phyloP scores from a whole-genome alignment of 2,113 vertebrate species.

The Asarcornis scutulata region DNA sequence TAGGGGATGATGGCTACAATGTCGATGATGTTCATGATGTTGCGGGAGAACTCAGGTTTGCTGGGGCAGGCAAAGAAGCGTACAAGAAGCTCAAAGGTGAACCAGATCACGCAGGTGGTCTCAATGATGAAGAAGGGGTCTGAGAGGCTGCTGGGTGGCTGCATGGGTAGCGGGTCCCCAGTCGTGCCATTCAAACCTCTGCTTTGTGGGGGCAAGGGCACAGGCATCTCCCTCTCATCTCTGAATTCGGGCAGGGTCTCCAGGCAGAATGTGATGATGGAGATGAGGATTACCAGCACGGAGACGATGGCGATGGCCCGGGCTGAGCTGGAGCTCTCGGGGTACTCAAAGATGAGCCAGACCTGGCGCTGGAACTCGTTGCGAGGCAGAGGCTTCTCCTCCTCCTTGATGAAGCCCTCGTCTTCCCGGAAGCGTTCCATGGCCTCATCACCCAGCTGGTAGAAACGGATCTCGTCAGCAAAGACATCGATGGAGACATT shows the following conservation, averaged over 20 bases:
- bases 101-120: constrained; percentile 97
- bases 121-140: constrained; percentile 97
- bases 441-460: constrained; percentile 93
- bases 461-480: constrained; percentile 93
- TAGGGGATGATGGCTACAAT: constrained; percentile 97
- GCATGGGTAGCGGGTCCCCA: constrained; percentile 64
- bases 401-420: constrained; percentile 93
- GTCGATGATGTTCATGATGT: constrained; percentile 97
- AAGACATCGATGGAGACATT: constrained; percentile 96
- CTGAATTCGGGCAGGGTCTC: constrained; percentile 95
- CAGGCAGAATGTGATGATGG: constrained; percentile 96
- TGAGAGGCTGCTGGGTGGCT: constrained; percentile 81
- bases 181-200: constrained; percentile 40
- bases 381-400: constrained; percentile 89
- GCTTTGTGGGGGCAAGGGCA: constrained; percentile 33
- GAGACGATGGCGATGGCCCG: constrained; percentile 95
- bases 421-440: constrained; percentile 94
- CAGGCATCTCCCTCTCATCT: constrained; percentile 86
- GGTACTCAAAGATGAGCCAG: constrained; percentile 98
- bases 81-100: constrained; percentile 94
- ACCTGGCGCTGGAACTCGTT: constrained; percentile 95
- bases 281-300: constrained; percentile 94
- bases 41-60: constrained; percentile 93
- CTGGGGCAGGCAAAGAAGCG: constrained; percentile 95
- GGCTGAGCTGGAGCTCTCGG: constrained; percentile 91